A percentile compares a stretch with the other conserved stretches of the same genome.
These are phyloP conservation scores for Ptychochromis oligacanthus DNA, from an alignment of 2,113 vertebrate genomes.

Conservation along the genomic window DNA sequence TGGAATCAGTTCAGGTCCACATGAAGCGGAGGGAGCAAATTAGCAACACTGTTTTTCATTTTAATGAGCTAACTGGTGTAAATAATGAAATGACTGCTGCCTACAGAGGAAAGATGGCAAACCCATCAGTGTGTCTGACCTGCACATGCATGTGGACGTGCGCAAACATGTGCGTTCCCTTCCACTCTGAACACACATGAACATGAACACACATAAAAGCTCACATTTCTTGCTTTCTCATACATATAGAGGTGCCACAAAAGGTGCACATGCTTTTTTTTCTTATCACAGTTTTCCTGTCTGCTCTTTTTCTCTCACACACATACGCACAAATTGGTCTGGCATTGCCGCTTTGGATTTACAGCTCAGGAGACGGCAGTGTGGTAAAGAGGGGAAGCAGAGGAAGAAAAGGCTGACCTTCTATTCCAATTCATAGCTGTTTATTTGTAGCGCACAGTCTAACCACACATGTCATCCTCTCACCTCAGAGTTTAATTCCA, in stretches of 20 bases:
- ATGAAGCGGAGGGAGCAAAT: conserved; percentile 22
- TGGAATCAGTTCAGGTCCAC: conserved; percentile 1
- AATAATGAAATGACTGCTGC: conserved; percentile 56
- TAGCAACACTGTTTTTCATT: conserved; percentile 29
- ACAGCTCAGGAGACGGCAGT: conserved; percentile 15
- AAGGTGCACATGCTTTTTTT: neutral
- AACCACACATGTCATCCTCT: neutral
- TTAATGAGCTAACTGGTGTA: conserved; percentile 39
- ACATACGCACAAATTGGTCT: conserved; percentile 18
- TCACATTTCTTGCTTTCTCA: neutral
- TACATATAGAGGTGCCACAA: neutral
- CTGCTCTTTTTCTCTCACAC: neutral
- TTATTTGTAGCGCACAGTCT: neutral
- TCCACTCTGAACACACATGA: neutral
- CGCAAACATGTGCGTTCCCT: neutral
- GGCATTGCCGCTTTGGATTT: conserved; percentile 53
- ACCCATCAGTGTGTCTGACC: conserved; percentile 28
- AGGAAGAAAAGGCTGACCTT: neutral
- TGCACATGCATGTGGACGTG: neutral
- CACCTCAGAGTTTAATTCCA: neutral
- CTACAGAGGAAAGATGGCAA: neutral
- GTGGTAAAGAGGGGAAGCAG: conserved; percentile 17
- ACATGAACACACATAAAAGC: neutral
- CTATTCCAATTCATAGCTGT: neutral
- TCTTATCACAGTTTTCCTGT: neutral